phyloP scores from a whole-genome alignment of 2,113 vertebrate species.

The Ceyx margarethae region DNA sequence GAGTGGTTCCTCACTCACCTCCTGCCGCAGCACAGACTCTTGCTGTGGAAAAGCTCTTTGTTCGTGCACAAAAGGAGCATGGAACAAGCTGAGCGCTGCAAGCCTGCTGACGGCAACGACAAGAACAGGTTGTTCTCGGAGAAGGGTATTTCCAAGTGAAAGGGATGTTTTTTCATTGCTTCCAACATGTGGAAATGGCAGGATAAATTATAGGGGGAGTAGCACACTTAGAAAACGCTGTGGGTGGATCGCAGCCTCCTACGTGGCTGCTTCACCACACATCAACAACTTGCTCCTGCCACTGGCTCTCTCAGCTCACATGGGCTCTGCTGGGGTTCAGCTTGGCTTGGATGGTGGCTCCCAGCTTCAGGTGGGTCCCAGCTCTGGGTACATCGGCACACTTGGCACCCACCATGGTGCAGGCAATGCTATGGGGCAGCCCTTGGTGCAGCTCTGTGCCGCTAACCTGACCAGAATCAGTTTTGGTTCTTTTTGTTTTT shows the following conservation, averaged over 20 bases:
- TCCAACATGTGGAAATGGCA: slow-evolving; percentile 42
- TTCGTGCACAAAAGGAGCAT: slow-evolving; percentile 17
- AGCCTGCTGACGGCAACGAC: neutral
- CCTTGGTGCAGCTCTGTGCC: accelerated
- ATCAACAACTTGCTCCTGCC: slow-evolving; percentile 3
- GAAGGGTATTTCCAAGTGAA: slow-evolving; percentile 61
- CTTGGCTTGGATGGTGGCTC: neutral
- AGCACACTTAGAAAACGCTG: slow-evolving; percentile 3
- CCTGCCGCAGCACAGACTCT: slow-evolving; percentile 10
- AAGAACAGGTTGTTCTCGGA: slow-evolving; percentile 56
- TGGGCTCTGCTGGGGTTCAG: neutral
- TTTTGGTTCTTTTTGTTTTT: neutral
- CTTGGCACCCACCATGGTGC: accelerated
- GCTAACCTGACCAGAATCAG: neutral
- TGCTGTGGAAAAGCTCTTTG: slow-evolving; percentile 41
- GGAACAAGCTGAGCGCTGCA: slow-evolving; percentile 21
- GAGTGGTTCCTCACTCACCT: slow-evolving; percentile 1
- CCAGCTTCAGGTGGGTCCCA: neutral
- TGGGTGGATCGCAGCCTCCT: slow-evolving; percentile 33
- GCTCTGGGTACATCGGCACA: accelerated
- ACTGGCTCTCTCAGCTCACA: neutral
- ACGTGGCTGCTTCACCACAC: slow-evolving; percentile 1
- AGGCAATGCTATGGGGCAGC: neutral
- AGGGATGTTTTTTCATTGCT: slow-evolving; percentile 41
- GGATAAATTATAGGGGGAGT: slow-evolving; percentile 57